phyloP scores from a whole-genome alignment of 2,888 invertebrate species.

The Erynnis tages region DNA sequence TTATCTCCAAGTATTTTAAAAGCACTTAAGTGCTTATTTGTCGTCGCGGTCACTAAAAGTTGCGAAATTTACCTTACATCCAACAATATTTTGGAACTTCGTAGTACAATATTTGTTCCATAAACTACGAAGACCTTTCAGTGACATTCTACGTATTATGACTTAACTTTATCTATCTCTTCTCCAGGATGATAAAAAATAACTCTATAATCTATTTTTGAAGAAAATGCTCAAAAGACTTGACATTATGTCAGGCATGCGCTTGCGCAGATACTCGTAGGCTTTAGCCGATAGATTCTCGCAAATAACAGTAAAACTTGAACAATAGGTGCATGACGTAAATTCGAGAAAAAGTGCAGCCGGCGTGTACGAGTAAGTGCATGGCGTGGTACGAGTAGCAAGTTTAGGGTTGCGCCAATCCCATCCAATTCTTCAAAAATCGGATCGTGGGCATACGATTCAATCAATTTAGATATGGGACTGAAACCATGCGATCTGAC shows the following conservation, averaged over 20 bases:
- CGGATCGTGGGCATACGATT: no score
- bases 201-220: no score
- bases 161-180: no score
- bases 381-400: slow-evolving; percentile 22
- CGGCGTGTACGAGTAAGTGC: slow-evolving; percentile 20
- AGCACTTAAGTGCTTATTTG: slow-evolving; percentile 2
- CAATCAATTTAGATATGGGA: no score
- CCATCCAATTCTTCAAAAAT: no score
- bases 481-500: no score
- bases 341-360: slow-evolving; percentile 21
- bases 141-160: no score
- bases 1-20: slow-evolving; percentile 1
- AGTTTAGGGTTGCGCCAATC: no score
- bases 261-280: slow-evolving; percentile 2
- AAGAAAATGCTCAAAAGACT: no score
- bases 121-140: no score
- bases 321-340: slow-evolving; percentile 27
- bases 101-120: no score
- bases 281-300: slow-evolving; percentile 9
- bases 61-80: not conserved
- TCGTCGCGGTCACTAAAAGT: not conserved
- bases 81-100: not conserved
- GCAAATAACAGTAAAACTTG: slow-evolving; percentile 18
- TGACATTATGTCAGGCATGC: not conserved
- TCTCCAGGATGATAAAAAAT: no score